Percentiles rank a stretch among this genome's conserved stretches.
Conservation (phyloP, 2,113 vertebrate genomes). For the Sinocyclocheilus grahami region DNA sequence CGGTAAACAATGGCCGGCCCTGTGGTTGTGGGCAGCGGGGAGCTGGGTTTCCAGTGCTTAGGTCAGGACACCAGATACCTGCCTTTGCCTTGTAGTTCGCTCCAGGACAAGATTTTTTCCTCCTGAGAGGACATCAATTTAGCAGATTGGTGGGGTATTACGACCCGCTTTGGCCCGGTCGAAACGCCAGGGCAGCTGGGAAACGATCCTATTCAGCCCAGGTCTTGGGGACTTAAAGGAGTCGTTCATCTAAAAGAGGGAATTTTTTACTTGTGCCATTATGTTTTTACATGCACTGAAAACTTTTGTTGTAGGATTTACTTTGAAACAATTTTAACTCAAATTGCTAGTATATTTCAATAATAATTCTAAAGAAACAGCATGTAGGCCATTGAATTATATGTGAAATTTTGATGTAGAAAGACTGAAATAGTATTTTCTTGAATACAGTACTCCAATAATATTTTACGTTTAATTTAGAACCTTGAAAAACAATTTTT, state of each 20-base stretch:
- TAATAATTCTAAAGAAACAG: too few species aligned
- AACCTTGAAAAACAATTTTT: too few species aligned
- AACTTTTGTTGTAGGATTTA: too few species aligned
- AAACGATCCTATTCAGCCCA: not conserved
- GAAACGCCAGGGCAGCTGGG: not conserved
- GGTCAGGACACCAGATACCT: constrained; percentile 70
- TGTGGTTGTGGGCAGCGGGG: constrained; percentile 66
- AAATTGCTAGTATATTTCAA: too few species aligned
- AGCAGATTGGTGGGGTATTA: constrained; percentile 43
- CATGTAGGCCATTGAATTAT: too few species aligned
- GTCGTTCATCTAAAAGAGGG: not conserved
- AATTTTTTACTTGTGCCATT: too few species aligned
- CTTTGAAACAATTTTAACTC: too few species aligned
- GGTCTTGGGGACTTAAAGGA: not conserved
- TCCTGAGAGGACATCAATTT: constrained; percentile 56
- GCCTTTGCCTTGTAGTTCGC: constrained; percentile 63
- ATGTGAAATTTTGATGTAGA: too few species aligned
- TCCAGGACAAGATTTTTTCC: constrained; percentile 56
- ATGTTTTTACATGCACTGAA: too few species aligned
- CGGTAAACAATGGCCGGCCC: constrained; percentile 70
- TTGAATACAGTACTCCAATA: too few species aligned
- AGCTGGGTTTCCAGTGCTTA: constrained; percentile 70
- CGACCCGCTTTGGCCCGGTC: constrained; percentile 29
- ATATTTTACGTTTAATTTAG: too few species aligned
- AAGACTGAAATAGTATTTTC: too few species aligned